phyloP scores from a whole-genome alignment of 2,888 invertebrate genomes.

The Cheilosia impressa region DNA sequence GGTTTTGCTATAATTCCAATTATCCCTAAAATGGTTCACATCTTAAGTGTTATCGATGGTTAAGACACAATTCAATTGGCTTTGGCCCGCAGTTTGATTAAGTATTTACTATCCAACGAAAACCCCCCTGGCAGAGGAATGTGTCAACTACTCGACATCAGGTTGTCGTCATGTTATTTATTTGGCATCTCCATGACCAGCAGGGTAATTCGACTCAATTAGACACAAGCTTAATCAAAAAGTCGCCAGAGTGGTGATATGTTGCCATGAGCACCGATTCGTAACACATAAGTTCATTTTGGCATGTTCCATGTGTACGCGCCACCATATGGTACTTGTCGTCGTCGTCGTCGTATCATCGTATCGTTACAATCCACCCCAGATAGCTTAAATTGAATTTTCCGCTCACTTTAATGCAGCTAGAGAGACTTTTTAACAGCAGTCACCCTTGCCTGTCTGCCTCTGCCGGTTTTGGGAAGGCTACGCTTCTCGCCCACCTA shows the following conservation, averaged over 20 bases:
- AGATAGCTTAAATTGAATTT: conserved; percentile 48
- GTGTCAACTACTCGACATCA: conserved; percentile 46
- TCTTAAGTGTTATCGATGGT: conserved; percentile 12
- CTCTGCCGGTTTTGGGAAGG: conserved; percentile 16
- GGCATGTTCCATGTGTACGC: conserved; percentile 6
- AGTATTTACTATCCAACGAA: conserved; percentile 30
- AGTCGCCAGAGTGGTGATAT: conserved; percentile 21
- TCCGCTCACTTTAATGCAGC: conserved; percentile 60
- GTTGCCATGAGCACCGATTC: conserved; percentile 56
- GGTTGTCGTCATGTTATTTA: conserved; percentile 38
- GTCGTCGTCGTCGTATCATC: conserved; percentile 8
- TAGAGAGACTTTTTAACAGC: conserved; percentile 24
- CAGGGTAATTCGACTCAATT: conserved; percentile 52
- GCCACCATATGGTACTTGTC: conserved; percentile 26
- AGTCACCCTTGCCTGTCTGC: conserved; percentile 23
- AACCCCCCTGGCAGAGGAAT: conserved; percentile 24
- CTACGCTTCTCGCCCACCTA: neutral
- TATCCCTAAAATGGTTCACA: neutral
- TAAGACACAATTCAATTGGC: conserved; percentile 33
- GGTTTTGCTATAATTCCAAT: neutral
- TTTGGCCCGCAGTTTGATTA: conserved; percentile 54
- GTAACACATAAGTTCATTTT: conserved; percentile 47
- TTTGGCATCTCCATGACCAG: conserved; percentile 29
- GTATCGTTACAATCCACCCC: neutral
- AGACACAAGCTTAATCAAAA: conserved; percentile 40